Evolutionary conservation across 2,797 vertebrate genomes (phyloP), one percentile per base, ranked within the genome.

Genomic region (Acrossocheilus wenchowensis): DNA sequence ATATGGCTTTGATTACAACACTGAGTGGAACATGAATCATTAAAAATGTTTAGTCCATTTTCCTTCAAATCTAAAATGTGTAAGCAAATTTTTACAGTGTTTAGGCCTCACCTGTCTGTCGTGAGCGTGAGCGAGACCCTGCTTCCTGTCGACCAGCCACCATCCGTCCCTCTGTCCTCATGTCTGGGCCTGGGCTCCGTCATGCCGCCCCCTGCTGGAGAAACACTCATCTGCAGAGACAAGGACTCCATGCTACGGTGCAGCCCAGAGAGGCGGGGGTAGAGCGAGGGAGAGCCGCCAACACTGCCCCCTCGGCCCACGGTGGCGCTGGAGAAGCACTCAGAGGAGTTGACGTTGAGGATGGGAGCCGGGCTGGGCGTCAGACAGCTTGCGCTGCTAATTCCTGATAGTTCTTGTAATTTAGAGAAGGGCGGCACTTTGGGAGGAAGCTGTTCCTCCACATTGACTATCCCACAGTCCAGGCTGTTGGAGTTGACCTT

Each of bases 221-320:
- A 96, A 91, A 99, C 94, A 89, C 97, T 98, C 96, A 99, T 97
- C 48, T 97, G 97, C 89, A 97, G 96, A 30, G 96, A 95, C 86
- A 99, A 94, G 5, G 97, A 98, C 94, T 99, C 98, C 97, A 99
- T 96, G 92, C 98, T 99, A 89, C 97, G 97, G 91, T 99, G 98
- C 87, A 98, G 94, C 54, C 97, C 94, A 0, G 97, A 97, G 89
- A 99, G 94, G 69, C 97, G 97, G 77, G 97, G 93, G 91, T 97
- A 97, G 92, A 98, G 96, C 90, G 96, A 94, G 15, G 96, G 95
- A 21, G 95, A 94, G 80, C 88, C 85, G 10, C 90, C 91, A 54
- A 54, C n/a, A 30, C 83, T 92, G 23, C 85, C 87, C 62, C 91
- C 92, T 30, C 93, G 92, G 11, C 93, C 94, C 0, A 94, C 90